These are phyloP conservation scores for Stictonetta naevosa DNA, from an alignment of 2,113 vertebrate species.

Conservation along the genomic window DNA sequence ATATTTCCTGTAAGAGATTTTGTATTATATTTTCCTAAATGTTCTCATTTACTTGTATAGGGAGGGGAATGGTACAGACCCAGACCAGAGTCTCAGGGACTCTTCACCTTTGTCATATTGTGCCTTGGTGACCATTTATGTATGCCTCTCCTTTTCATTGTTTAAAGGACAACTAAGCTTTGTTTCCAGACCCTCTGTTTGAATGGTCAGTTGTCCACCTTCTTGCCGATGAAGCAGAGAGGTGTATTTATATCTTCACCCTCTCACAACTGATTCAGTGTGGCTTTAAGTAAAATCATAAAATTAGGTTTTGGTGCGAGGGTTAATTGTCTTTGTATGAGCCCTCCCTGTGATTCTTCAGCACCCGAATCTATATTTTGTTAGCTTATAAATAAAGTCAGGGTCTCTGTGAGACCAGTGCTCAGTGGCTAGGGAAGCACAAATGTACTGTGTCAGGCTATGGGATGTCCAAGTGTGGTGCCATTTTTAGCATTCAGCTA, in stretches of 20 bases:
- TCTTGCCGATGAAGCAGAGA: constrained; percentile 42
- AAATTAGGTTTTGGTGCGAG: constrained; percentile 57
- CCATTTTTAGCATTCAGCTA: constrained; percentile 57
- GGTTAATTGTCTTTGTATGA: constrained; percentile 28
- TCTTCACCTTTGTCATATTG: constrained; percentile 86
- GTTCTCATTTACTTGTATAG: constrained; percentile 85
- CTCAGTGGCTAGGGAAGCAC: constrained; percentile 51
- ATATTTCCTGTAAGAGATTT: constrained; percentile 94
- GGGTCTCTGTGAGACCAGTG: constrained; percentile 67
- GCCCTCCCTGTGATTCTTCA: constrained; percentile 51
- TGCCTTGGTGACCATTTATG: constrained; percentile 88
- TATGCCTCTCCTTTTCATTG: constrained; percentile 62
- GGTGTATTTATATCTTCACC: constrained; percentile 32
- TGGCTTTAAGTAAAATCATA: constrained; percentile 60
- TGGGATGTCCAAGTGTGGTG: constrained; percentile 58
- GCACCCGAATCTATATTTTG: constrained; percentile 60
- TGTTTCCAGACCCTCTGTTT: constrained; percentile 20
- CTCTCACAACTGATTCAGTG: constrained; percentile 54
- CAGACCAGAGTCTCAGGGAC: constrained; percentile 84
- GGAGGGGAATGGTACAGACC: constrained; percentile 80
- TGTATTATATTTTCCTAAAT: constrained; percentile 99
- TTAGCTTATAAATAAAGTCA: constrained; percentile 53
- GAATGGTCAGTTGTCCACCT: constrained; percentile 56
- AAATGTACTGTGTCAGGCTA: constrained; percentile 45
- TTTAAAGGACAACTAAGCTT: constrained; percentile 58